phyloP scores from a whole-genome alignment of 2,888 invertebrate genomes.

The Tricholauxania praeusta region DNA sequence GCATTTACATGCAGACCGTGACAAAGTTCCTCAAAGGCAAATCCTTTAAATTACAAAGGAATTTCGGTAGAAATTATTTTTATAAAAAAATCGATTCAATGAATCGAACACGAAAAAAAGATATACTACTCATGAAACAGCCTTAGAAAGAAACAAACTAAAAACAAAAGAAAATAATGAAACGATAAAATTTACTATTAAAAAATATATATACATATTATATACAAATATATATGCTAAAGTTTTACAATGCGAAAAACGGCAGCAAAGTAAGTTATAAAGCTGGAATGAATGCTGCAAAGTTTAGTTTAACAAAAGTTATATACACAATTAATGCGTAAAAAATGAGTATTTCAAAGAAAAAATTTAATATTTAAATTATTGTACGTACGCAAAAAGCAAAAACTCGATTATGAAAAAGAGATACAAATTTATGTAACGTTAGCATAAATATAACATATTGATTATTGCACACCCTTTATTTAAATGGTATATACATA shows the following conservation, averaged over 20 bases:
- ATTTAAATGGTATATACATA: too few relatives aligned
- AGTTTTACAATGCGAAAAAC: neutral
- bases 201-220: conserved; percentile 28
- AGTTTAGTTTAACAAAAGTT: neutral
- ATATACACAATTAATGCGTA: neutral
- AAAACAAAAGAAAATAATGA: neutral
- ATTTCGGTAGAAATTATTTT: conserved; percentile 66
- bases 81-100: conserved; percentile 61
- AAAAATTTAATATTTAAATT: conserved; percentile 1
- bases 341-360: neutral
- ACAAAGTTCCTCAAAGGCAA: conserved; percentile 67
- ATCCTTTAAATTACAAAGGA: conserved; percentile 66
- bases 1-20: conserved; percentile 63
- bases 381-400: neutral
- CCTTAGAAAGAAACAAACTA: conserved; percentile 44
- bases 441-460: neutral
- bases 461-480: too few relatives aligned
- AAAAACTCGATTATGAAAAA: neutral
- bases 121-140: conserved; percentile 58
- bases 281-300: neutral
- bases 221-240: neutral
- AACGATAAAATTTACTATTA: conserved; percentile 18
- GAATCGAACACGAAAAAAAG: conserved; percentile 65
- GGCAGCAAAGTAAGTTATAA: neutral
- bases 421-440: neutral